Percentiles rank a stretch among this genome's conserved stretches.
phyloP scores from a whole-genome alignment of 1,140 invertebrate genomes.

The Babylonia areolata region DNA sequence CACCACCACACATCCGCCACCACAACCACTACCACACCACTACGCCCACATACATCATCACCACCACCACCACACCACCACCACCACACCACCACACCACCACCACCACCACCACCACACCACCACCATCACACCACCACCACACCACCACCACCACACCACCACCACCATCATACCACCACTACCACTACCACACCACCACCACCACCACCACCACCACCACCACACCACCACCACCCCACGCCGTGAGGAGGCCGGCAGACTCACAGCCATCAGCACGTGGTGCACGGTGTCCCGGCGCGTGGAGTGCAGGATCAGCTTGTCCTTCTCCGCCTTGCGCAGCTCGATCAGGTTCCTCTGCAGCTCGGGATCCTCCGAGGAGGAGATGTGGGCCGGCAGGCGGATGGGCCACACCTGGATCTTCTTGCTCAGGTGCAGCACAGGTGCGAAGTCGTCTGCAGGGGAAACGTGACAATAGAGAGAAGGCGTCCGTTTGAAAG shows the following conservation, averaged over 20 bases:
- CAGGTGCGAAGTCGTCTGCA: conserved; percentile 69
- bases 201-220: not conserved
- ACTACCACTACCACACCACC: not conserved
- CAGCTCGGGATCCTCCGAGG: conserved; percentile 53
- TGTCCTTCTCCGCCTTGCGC: conserved; percentile 58
- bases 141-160: too few species aligned
- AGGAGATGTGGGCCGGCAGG: conserved; percentile 56
- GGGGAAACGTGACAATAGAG: too few species aligned
- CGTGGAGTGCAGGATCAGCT: conserved; percentile 68
- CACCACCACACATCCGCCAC: too few species aligned
- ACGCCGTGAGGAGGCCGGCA: too few species aligned
- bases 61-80: too few species aligned
- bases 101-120: not conserved
- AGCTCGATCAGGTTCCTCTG: conserved; percentile 60
- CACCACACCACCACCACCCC: too few species aligned
- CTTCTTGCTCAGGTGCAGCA: conserved; percentile 55
- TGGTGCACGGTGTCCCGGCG: conserved; percentile 60
- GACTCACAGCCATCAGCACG: conserved; percentile 64
- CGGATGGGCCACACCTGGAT: conserved; percentile 66
- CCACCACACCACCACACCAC: not conserved
- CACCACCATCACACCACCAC: not conserved
- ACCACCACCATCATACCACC: not conserved
- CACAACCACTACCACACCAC: too few species aligned
- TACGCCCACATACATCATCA: too few species aligned
- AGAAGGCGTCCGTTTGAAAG: too few species aligned